Conservation (phyloP, 1,140 invertebrate species). For the Heterodera carotae region DNA sequence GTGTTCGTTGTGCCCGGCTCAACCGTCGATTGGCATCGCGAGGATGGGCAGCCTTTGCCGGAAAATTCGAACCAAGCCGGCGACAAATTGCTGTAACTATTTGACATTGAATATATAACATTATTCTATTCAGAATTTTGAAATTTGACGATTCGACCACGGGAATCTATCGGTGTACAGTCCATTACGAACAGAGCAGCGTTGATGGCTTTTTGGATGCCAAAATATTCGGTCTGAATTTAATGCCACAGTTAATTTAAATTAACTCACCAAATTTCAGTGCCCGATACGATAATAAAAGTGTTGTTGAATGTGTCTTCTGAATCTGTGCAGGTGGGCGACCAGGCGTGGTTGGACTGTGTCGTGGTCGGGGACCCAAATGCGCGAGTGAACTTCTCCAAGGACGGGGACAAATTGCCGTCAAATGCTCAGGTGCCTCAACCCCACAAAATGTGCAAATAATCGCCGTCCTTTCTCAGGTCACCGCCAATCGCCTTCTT, state of each 20-base stretch:
- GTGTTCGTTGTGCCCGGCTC: constrained; percentile 62
- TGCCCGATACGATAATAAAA: constrained; percentile 65
- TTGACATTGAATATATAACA: neutral
- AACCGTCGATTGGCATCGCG: constrained; percentile 53
- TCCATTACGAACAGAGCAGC: constrained; percentile 56
- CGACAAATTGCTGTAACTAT: constrained; percentile 56
- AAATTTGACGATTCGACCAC: constrained; percentile 57
- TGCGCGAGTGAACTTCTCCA: constrained; percentile 57
- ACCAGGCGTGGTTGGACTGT: constrained; percentile 63
- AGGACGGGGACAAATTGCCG: constrained; percentile 60
- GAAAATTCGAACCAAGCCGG: constrained; percentile 52
- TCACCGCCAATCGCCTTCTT: constrained; percentile 61
- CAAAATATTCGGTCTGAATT: constrained; percentile 60
- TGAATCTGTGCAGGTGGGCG: constrained; percentile 60
- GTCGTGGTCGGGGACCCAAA: constrained; percentile 59
- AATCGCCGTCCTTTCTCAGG: constrained; percentile 55
- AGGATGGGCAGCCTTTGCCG: constrained; percentile 53
- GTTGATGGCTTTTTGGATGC: constrained; percentile 64
- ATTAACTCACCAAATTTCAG: constrained; percentile 40
- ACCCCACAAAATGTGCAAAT: constrained; percentile 3
- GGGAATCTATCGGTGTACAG: constrained; percentile 60
- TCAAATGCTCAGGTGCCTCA: constrained; percentile 56
- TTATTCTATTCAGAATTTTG: constrained; percentile 52
- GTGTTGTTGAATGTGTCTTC: constrained; percentile 59
- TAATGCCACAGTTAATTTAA: constrained; percentile 6